These are phyloP conservation scores for Cephus spinipes DNA, from an alignment of 2,888 invertebrate genomes.

Conservation along the genomic window DNA sequence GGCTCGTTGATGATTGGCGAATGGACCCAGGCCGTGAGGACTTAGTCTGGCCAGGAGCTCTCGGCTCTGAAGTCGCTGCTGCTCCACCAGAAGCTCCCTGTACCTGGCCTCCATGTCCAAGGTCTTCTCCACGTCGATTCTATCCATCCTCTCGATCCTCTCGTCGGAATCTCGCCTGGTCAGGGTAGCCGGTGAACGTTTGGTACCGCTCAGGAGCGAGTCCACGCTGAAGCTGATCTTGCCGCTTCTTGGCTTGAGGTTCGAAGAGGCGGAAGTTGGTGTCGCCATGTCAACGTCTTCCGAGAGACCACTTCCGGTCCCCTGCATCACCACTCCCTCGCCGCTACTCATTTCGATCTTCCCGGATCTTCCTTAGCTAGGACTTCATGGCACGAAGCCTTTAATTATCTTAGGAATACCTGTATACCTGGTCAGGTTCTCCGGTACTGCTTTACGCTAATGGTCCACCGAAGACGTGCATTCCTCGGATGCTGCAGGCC, in stretches of 20 bases:
- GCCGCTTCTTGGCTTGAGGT: conserved; percentile 62
- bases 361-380: conserved; percentile 12
- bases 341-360: conserved; percentile 14
- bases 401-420: too few relatives aligned
- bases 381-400: background rate
- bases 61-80: conserved; percentile 57
- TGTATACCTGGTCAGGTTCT: too few relatives aligned
- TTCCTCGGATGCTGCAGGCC: too few relatives aligned
- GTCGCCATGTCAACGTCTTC: conserved; percentile 57
- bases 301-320: conserved; percentile 39
- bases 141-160: conserved; percentile 24
- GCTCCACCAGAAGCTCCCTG: conserved; percentile 56
- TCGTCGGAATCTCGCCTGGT: conserved; percentile 22
- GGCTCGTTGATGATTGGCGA: conserved; percentile 41
- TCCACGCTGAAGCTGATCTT: conserved; percentile 83
- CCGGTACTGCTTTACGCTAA: too few relatives aligned
- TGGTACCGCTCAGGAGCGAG: conserved; percentile 70
- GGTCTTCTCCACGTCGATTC: conserved; percentile 45
- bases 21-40: conserved; percentile 50
- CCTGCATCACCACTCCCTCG: conserved; percentile 15
- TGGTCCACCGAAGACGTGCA: too few relatives aligned
- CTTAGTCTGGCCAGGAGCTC: conserved; percentile 58
- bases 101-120: conserved; percentile 57
- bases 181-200: conserved; percentile 34
- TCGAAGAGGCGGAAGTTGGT: conserved; percentile 58